Evolutionary conservation across 2,113 vertebrate genomes (phyloP).

Genomic region (Colossoma macropomum): DNA sequence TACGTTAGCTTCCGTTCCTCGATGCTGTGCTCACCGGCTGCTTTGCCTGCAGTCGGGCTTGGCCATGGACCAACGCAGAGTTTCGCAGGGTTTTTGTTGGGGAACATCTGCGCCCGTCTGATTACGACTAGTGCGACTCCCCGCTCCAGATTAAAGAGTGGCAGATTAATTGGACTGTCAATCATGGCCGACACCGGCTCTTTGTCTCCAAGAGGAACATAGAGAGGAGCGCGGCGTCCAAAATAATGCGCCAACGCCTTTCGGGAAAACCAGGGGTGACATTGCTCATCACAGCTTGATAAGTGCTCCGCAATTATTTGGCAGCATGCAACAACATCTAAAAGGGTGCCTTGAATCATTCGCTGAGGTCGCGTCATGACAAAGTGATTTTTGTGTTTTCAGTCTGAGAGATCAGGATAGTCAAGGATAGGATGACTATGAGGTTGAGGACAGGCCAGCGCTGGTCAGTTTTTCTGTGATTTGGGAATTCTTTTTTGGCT

Average conservation of each 20-base stretch:
- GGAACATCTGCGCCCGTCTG: constrained; percentile 50
- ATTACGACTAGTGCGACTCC: constrained; percentile 53
- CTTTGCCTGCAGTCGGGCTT: neutral
- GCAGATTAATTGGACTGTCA: constrained; percentile 66
- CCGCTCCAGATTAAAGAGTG: constrained; percentile 53
- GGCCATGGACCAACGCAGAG: neutral
- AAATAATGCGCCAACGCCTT: constrained; percentile 24
- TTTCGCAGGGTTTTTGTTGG: constrained; percentile 28
- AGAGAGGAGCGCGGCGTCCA: constrained; percentile 8
- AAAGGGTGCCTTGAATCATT: neutral
- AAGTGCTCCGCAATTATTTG: constrained; percentile 24
- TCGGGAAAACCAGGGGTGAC: constrained; percentile 28
- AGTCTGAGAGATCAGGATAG: neutral
- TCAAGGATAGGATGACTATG: neutral
- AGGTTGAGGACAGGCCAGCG: too few relatives aligned
- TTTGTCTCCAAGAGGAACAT: constrained; percentile 44
- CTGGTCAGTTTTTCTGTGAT: too few relatives aligned
- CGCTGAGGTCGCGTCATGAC: neutral
- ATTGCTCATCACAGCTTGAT: constrained; percentile 40
- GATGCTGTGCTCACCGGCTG: neutral
- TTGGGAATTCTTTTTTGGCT: too few relatives aligned
- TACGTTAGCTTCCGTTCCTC: neutral
- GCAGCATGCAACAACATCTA: constrained; percentile 7
- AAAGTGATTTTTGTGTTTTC: neutral
- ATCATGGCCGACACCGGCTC: constrained; percentile 51